A percentile compares a stretch with the other conserved stretches of the same genome.
Evolutionary conservation across 2,888 invertebrate genomes (phyloP).

Genomic region (Chaitophorus viminalis): DNA sequence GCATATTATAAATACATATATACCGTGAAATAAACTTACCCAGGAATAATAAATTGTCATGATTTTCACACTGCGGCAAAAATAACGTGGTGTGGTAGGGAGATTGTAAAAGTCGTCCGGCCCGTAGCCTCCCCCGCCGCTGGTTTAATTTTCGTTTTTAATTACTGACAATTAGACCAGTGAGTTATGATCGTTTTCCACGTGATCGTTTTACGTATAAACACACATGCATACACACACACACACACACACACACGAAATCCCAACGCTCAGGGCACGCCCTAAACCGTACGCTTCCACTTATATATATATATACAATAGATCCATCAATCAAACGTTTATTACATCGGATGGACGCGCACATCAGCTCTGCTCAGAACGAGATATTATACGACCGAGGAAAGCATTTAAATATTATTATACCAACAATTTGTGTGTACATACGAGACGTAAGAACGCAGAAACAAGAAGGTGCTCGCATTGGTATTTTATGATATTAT

Average conservation of each 20-base stretch:
- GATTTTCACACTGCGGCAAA: background rate
- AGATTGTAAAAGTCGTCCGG: no score
- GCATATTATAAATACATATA: background rate
- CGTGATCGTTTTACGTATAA: background rate
- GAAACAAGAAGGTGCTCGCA: background rate
- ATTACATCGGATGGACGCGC: background rate
- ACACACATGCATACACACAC: background rate
- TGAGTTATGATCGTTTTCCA: slow-evolving; percentile 49
- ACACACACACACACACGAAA: background rate
- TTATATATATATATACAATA: no score
- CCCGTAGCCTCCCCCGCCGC: background rate
- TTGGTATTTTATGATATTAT: background rate
- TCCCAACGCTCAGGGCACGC: slow-evolving; percentile 6
- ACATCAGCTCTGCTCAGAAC: no score
- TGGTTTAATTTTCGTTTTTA: background rate
- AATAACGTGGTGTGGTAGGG: no score
- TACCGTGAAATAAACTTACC: no score
- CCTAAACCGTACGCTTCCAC: background rate
- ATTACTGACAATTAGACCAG: slow-evolving; percentile 27
- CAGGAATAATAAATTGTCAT: background rate
- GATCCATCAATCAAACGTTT: slow-evolving; percentile 42
- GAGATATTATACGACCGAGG: background rate
- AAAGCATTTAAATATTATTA: background rate
- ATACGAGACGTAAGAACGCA: background rate
- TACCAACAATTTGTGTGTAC: background rate